These are phyloP conservation scores for Meloidogyne hapla DNA, from an alignment of 1,140 invertebrate genomes.

Conservation along the genomic window DNA sequence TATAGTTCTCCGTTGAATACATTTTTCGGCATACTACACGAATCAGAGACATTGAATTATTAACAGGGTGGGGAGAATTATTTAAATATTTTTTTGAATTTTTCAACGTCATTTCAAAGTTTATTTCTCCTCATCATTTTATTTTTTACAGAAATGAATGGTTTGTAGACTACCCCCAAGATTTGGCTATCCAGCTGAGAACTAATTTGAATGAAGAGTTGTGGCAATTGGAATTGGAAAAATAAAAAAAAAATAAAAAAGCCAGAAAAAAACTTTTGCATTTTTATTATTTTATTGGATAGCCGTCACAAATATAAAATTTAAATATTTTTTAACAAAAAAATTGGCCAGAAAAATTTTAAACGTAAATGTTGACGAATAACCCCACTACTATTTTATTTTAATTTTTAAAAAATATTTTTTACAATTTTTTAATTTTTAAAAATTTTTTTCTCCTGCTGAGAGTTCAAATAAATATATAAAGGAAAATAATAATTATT, in stretches of 20 bases:
- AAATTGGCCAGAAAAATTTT: background rate
- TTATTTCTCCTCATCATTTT: background rate
- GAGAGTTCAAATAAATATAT: background rate
- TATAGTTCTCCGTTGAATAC: conserved; percentile 39
- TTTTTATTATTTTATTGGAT: background rate
- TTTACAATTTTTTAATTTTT: background rate
- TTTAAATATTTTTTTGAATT: background rate
- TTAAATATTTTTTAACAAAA: background rate
- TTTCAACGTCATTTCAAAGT: background rate
- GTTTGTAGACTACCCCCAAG: conserved; percentile 37
- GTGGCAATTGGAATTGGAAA: conserved; percentile 43
- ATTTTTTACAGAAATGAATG: conserved; percentile 42
- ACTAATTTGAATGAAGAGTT: conserved; percentile 48
- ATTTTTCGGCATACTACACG: conserved; percentile 44
- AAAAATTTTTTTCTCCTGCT: background rate
- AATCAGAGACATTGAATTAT: conserved; percentile 47
- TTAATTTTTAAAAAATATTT: background rate
- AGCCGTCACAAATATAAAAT: background rate
- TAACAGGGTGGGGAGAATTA: conserved; percentile 26
- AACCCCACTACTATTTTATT: background rate
- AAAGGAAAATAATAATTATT: background rate
- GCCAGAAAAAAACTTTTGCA: conserved; percentile 14
- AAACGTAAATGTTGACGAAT: background rate
- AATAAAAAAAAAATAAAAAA: background rate
- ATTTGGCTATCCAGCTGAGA: conserved; percentile 39